A percentile compares a stretch with the other conserved stretches of the same genome.
Conservation (phyloP, 2,888 invertebrate species). For the Leptopterna dolabrata region DNA sequence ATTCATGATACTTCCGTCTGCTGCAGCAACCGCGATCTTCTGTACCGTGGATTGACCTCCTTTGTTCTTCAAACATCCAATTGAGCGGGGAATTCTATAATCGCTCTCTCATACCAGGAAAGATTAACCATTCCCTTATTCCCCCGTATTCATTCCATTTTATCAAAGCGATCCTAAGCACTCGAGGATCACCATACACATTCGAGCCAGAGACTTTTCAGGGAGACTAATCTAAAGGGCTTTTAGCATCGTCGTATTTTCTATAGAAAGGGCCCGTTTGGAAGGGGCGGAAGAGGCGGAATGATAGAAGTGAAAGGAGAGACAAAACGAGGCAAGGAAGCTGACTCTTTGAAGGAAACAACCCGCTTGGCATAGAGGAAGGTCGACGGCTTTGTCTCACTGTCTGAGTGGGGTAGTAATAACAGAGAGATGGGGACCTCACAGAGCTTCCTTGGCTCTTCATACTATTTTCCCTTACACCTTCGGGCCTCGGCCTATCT, state of each 20-base stretch:
- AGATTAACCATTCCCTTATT: not conserved
- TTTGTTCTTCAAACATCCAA: not conserved
- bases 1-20: no score
- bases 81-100: not conserved
- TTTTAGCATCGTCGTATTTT: not conserved
- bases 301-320: not conserved
- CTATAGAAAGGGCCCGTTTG: not conserved
- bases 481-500: not conserved
- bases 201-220: not conserved
- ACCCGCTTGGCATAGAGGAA: not conserved
- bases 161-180: not conserved
- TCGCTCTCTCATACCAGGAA: not conserved
- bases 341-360: not conserved
- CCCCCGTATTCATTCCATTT: not conserved
- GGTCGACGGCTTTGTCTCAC: not conserved
- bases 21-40: not conserved
- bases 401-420: constrained; percentile 1
- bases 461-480: not conserved
- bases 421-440: not conserved
- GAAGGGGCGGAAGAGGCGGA: not conserved
- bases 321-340: not conserved
- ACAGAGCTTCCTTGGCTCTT: not conserved
- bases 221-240: not conserved
- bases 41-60: not conserved
- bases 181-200: not conserved